Percentiles rank a stretch among this genome's conserved stretches.
Evolutionary conservation across 2,888 invertebrate genomes (phyloP).

Genomic region (Drepana falcataria): DNA sequence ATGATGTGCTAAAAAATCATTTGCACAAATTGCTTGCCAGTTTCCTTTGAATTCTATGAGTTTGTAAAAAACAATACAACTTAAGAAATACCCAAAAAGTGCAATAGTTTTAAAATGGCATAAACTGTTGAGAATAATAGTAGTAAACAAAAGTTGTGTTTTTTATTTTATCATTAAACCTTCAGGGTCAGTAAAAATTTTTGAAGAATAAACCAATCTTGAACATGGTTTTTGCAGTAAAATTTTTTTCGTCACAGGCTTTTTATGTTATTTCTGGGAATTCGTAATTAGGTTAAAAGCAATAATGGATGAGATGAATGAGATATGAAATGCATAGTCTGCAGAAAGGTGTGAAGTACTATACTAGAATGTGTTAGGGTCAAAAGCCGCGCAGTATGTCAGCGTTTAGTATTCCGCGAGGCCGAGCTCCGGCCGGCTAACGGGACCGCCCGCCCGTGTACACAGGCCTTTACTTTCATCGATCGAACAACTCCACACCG

Average conservation of each 20-base stretch:
- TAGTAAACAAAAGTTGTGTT: slow-evolving; percentile 7
- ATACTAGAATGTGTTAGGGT: slow-evolving; percentile 77
- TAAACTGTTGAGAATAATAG: slow-evolving; percentile 18
- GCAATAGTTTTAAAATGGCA: slow-evolving; percentile 39
- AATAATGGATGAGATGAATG: slow-evolving; percentile 8
- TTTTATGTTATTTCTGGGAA: not conserved
- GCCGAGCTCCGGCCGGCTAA: slow-evolving; percentile 65
- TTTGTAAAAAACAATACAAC: slow-evolving; percentile 20
- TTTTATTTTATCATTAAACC: not conserved
- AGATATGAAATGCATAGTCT: slow-evolving; percentile 35
- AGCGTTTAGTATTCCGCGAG: slow-evolving; percentile 77
- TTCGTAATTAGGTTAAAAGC: not conserved
- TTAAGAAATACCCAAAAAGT: slow-evolving; percentile 33
- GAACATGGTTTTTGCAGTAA: not conserved
- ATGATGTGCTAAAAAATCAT: slow-evolving; percentile 51
- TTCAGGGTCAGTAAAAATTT: not conserved
- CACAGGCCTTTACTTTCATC: slow-evolving; percentile 77
- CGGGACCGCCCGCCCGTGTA: slow-evolving; percentile 67
- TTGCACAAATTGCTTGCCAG: slow-evolving; percentile 60
- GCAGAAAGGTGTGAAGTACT: slow-evolving; percentile 64
- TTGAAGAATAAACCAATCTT: not conserved
- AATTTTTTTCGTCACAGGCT: not conserved
- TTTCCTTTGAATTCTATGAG: slow-evolving; percentile 37
- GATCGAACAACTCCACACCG: slow-evolving; percentile 64
- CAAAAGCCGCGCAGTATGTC: slow-evolving; percentile 78